These are phyloP conservation scores for Tachysurus fulvidraco DNA, from an alignment of 2,113 vertebrate genomes.

Conservation along the genomic window DNA sequence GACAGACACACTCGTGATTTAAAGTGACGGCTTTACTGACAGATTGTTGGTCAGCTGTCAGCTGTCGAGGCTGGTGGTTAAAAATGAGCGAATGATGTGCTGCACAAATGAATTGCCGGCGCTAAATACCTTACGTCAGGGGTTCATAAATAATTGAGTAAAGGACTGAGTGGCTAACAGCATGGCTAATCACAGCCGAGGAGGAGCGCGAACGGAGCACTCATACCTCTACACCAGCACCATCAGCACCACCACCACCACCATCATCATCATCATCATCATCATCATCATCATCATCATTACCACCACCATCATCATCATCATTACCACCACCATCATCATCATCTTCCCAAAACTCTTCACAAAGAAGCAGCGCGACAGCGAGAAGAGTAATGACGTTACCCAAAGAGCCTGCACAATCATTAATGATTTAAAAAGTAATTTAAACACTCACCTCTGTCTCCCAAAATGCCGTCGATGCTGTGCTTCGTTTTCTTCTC, in stretches of 20 bases:
- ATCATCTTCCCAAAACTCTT: neutral
- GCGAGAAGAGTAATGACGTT: neutral
- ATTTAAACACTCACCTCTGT: constrained; percentile 86
- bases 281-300: neutral
- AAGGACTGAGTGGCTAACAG: constrained; percentile 67
- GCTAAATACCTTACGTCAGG: constrained; percentile 71
- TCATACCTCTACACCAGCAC: constrained; percentile 8
- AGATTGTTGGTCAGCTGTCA: constrained; percentile 93
- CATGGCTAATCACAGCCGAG: constrained; percentile 59
- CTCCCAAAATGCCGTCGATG: constrained; percentile 97
- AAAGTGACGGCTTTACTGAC: constrained; percentile 73
- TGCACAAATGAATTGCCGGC: constrained; percentile 91
- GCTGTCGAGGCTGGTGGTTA: constrained; percentile 82
- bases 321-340: neutral
- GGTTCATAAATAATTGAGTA: constrained; percentile 83
- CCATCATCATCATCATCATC: neutral
- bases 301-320: neutral
- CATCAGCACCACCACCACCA: neutral
- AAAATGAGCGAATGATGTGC: constrained; percentile 79
- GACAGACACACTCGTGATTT: neutral
- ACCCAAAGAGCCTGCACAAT: neutral
- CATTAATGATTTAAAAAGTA: neutral
- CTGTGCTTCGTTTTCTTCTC: constrained; percentile 99
- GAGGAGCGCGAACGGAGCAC: constrained; percentile 57
- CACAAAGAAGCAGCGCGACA: neutral